Conservation (phyloP, 1,140 invertebrate species). For the Orius insidiosus region DNA sequence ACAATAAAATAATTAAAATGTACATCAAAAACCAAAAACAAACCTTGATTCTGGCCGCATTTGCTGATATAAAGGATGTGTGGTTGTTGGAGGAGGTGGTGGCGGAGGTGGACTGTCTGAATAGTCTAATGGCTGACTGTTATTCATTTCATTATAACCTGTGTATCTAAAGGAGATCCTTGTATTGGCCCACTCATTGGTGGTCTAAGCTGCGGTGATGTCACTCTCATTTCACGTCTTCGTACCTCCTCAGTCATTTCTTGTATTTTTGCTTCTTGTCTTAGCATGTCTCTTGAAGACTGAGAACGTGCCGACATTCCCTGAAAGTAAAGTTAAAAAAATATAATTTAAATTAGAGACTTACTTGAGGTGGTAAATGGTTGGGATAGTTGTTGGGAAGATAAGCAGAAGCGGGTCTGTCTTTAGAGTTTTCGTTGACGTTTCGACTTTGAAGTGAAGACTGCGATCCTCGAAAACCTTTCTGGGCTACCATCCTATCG, state of each 20-base stretch:
- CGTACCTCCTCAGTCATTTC: constrained; percentile 69
- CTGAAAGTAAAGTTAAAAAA: constrained; percentile 15
- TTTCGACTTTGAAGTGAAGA: constrained; percentile 28
- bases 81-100: constrained; percentile 47
- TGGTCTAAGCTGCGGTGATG: constrained; percentile 23
- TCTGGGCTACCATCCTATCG: constrained; percentile 19
- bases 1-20: background rate
- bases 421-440: constrained; percentile 23
- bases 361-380: constrained; percentile 15
- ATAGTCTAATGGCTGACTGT: constrained; percentile 23
- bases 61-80: constrained; percentile 46
- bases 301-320: constrained; percentile 29
- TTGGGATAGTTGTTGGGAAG: constrained; percentile 25
- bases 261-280: constrained; percentile 58
- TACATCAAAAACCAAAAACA: background rate
- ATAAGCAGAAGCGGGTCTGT: constrained; percentile 39
- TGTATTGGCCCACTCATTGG: constrained; percentile 7
- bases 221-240: constrained; percentile 43
- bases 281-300: constrained; percentile 36
- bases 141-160: constrained; percentile 5
- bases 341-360: background rate
- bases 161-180: constrained; percentile 12
- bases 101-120: constrained; percentile 42
- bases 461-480: constrained; percentile 29
- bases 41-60: constrained; percentile 7